Conservation (phyloP, 2,888 invertebrate species). For the Xanthorhoe designata region DNA sequence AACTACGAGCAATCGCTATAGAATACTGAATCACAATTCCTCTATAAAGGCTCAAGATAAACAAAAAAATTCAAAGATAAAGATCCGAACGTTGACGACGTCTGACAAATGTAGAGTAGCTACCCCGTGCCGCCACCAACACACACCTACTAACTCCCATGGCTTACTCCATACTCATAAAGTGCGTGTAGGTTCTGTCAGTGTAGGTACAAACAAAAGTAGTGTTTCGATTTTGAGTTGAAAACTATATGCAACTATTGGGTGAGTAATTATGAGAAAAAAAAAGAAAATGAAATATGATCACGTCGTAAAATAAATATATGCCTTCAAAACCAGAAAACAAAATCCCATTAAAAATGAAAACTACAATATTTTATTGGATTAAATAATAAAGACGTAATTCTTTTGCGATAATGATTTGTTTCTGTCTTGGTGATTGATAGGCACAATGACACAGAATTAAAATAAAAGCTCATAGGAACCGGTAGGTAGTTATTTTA, state of each 20-base stretch:
- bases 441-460: constrained; percentile 42
- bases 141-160: constrained; percentile 30
- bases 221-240: constrained; percentile 1
- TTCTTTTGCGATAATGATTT: constrained; percentile 38
- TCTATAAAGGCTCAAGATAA: not conserved
- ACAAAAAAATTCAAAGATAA: not conserved
- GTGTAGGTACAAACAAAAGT: constrained; percentile 12
- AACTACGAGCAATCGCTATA: no score
- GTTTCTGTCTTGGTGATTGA: constrained; percentile 40
- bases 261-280: constrained; percentile 34
- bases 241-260: constrained; percentile 10
- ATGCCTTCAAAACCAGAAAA: not conserved
- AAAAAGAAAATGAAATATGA: no score
- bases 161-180: constrained; percentile 26
- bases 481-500: constrained; percentile 52
- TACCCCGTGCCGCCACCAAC: constrained; percentile 18
- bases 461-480: constrained; percentile 39
- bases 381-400: constrained; percentile 19
- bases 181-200: constrained; percentile 23
- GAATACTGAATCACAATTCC: no score
- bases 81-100: constrained; percentile 29
- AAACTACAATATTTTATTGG: constrained; percentile 6
- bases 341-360: not conserved
- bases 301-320: not conserved
- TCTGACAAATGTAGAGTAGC: constrained; percentile 42